Evolutionary conservation across 2,113 vertebrate genomes (phyloP).

Genomic region (Microtus oregoni): DNA sequence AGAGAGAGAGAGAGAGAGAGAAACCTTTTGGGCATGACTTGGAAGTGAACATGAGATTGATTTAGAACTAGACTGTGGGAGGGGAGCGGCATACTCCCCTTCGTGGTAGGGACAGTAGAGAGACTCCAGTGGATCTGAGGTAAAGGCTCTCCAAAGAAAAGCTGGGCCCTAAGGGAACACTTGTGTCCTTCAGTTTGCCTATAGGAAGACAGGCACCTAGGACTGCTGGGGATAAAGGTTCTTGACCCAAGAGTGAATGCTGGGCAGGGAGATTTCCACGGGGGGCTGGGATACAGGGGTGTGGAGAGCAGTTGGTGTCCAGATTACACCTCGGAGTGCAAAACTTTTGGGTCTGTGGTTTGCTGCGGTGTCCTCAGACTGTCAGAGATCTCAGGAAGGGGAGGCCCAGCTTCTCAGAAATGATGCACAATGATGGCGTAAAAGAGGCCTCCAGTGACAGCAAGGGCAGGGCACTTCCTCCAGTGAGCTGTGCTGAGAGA

Average conservation of each 20-base stretch:
- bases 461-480: slow-evolving; percentile 70
- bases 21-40: not conserved
- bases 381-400: slow-evolving; percentile 60
- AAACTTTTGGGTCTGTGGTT: slow-evolving; percentile 69
- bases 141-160: slow-evolving; percentile 57
- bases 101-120: not conserved
- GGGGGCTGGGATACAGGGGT: not conserved
- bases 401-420: slow-evolving; percentile 69
- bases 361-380: slow-evolving; percentile 58
- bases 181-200: slow-evolving; percentile 40
- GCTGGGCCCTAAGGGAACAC: not conserved
- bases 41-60: slow-evolving; percentile 22
- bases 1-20: rapidly evolving
- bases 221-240: not conserved
- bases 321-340: not conserved
- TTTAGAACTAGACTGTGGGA: slow-evolving; percentile 33
- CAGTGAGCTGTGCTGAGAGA: slow-evolving; percentile 50
- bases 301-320: not conserved
- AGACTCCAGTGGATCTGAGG: not conserved
- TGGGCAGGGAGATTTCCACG: not conserved
- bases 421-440: slow-evolving; percentile 69
- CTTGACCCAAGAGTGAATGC: not conserved
- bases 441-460: slow-evolving; percentile 54
- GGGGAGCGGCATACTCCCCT: not conserved
- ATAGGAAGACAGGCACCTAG: not conserved